Evolutionary conservation across 2,113 vertebrate genomes (phyloP), one percentile per base, ranked within the genome.

Genomic region (Rhagologus leucostigma): DNA sequence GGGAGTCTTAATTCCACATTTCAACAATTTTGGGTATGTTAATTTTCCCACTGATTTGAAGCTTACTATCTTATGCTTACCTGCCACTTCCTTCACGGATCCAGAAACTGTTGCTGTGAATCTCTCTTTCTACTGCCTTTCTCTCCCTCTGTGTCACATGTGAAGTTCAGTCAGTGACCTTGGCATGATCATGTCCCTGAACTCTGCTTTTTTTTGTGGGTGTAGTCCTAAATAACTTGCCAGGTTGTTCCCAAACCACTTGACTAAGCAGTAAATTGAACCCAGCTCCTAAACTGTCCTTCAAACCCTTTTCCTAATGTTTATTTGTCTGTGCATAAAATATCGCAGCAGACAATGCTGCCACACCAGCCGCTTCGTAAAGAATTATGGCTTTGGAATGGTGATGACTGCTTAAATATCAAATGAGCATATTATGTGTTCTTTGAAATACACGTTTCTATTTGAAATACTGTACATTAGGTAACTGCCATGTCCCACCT

Each of bases 291-390:
- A 63, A 81, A 56, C 9, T 37, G 32, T 55, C 56, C 69, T 90
- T 84, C 49, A 82, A 47, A 60, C 11, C 3, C 24, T 59, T 79
- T 71, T 78, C 12, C 4, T 78, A 19, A 68, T 5, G 32, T 50
- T 32, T 81, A 6, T 22, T 68, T 84, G n/a, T 53, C 50, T 42
- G 71, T 63, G 11, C 33, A n/a, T 30, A 55, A 90, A 78, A 42
- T 39, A 64, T 21, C 0, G 0, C 0, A 3, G n/a, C 16, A 85
- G 52, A 35, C 0, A 1, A 29, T 2, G 3, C 16, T 77, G 33
- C 35, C 46, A 42, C 20, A 35, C 77, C 63, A 71, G 14, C 21
- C 1, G 4, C 68, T 77, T 63, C 71, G n/a, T 18, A 50, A 78
- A 53, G 27, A 68, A 37, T 15, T 32, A 33, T 18, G 35, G 18